Evolutionary conservation across 1,140 invertebrate genomes (phyloP).

Genomic region (Ostrea denselamellosa): DNA sequence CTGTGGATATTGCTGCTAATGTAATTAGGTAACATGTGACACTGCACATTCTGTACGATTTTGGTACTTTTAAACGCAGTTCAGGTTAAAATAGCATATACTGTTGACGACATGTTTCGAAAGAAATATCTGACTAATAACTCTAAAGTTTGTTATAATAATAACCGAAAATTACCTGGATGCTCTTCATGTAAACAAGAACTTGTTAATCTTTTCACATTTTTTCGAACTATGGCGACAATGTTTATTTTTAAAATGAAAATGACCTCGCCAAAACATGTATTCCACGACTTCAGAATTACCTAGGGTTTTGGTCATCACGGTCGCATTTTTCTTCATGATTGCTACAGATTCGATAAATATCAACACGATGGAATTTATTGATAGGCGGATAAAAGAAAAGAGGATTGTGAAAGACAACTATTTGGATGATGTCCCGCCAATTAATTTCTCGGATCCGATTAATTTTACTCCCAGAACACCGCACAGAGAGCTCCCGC

Average conservation of each 20-base stretch:
- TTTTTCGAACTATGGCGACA: background rate
- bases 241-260: background rate
- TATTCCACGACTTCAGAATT: background rate
- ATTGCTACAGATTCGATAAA: background rate
- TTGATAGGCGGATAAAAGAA: background rate
- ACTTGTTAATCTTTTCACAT: background rate
- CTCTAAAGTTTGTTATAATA: slow-evolving; percentile 31
- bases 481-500: background rate
- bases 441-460: slow-evolving; percentile 32
- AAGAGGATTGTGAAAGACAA: background rate
- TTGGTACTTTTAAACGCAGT: background rate
- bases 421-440: slow-evolving; percentile 7
- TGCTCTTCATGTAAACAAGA: background rate
- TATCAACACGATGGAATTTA: background rate
- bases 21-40: background rate
- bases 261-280: background rate
- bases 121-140: slow-evolving; percentile 11
- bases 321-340: background rate
- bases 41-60: background rate
- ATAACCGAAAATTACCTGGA: background rate
- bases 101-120: background rate
- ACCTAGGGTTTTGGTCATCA: background rate
- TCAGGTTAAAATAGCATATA: background rate
- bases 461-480: slow-evolving; percentile 28
- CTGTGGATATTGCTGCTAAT: too few relatives aligned